These are phyloP conservation scores for Ichneumon xanthorius DNA, from an alignment of 2,888 invertebrate genomes.

Conservation along the genomic window DNA sequence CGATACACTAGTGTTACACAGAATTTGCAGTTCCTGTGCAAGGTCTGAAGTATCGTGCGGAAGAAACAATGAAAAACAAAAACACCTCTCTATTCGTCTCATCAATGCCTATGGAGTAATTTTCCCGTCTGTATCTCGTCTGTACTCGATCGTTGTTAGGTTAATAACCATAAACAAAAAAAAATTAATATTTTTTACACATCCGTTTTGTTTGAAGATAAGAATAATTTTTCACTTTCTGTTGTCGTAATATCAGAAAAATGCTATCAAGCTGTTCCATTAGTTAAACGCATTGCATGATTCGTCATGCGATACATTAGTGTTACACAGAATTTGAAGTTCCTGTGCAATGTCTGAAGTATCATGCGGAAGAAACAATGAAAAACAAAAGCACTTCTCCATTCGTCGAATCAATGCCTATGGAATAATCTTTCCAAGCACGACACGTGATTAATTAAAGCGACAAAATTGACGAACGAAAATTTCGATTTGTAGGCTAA, in stretches of 20 bases:
- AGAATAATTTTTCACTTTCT: not conserved
- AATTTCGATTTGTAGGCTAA: not conserved
- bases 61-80: slow-evolving; percentile 42
- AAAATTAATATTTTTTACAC: no score
- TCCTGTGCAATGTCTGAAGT: slow-evolving; percentile 33
- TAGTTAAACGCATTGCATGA: slow-evolving; percentile 1
- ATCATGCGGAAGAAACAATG: not conserved
- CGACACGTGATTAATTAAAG: not conserved
- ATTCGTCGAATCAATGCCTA: not conserved
- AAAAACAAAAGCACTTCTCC: slow-evolving; percentile 35
- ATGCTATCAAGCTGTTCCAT: not conserved
- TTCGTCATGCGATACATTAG: not conserved
- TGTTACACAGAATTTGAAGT: slow-evolving; percentile 56
- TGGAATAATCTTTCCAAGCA: not conserved
- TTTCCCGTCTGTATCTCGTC: not conserved
- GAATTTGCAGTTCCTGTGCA: slow-evolving; percentile 44
- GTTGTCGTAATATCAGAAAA: not conserved
- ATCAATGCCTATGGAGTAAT: not conserved
- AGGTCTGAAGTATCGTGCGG: slow-evolving; percentile 26
- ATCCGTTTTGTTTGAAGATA: no score
- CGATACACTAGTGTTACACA: slow-evolving; percentile 37
- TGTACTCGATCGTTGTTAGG: not conserved
- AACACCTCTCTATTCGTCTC: not conserved
- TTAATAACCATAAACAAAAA: not conserved
- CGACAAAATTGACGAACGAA: not conserved